These are phyloP conservation scores for Macrosoma leucophasiata DNA, from an alignment of 2,888 invertebrate species.

Conservation along the genomic window DNA sequence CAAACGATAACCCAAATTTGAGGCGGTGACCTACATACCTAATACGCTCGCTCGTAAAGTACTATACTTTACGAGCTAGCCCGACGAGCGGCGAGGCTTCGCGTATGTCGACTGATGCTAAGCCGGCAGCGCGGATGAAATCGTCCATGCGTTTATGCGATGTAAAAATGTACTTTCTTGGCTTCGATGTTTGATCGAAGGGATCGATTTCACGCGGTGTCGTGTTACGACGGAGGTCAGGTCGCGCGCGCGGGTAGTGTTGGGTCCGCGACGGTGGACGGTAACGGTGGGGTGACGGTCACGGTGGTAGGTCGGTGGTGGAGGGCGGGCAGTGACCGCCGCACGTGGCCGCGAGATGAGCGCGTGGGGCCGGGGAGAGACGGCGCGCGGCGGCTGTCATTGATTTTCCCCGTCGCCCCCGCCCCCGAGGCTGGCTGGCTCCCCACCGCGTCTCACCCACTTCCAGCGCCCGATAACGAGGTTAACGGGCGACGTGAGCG, in stretches of 20 bases:
- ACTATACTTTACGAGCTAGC: constrained; percentile 49
- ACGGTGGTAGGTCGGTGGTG: constrained; percentile 22
- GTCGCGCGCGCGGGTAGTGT: constrained; percentile 21
- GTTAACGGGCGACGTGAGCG: constrained; percentile 76
- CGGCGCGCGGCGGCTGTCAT: constrained; percentile 75
- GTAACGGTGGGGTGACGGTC: constrained; percentile 23
- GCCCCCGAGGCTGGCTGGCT: constrained; percentile 51
- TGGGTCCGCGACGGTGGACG: constrained; percentile 17
- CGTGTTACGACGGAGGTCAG: constrained; percentile 17
- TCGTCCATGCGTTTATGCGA: constrained; percentile 22
- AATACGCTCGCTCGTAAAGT: constrained; percentile 46
- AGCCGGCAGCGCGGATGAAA: constrained; percentile 18
- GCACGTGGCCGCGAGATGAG: constrained; percentile 73
- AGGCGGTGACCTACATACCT: constrained; percentile 69
- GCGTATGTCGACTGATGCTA: constrained; percentile 36
- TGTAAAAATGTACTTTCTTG: constrained; percentile 21
- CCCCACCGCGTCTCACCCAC: constrained; percentile 73
- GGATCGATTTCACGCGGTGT: constrained; percentile 14
- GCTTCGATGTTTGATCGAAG: constrained; percentile 23
- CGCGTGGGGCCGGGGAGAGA: constrained; percentile 70
- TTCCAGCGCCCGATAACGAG: constrained; percentile 76
- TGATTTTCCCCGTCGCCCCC: constrained; percentile 71
- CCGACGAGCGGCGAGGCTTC: constrained; percentile 41
- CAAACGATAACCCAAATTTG: constrained; percentile 71
- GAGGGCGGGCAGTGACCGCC: constrained; percentile 70